Evolutionary conservation across 2,113 vertebrate species (phyloP).

Genomic region (Oncorhynchus tshawytscha): DNA sequence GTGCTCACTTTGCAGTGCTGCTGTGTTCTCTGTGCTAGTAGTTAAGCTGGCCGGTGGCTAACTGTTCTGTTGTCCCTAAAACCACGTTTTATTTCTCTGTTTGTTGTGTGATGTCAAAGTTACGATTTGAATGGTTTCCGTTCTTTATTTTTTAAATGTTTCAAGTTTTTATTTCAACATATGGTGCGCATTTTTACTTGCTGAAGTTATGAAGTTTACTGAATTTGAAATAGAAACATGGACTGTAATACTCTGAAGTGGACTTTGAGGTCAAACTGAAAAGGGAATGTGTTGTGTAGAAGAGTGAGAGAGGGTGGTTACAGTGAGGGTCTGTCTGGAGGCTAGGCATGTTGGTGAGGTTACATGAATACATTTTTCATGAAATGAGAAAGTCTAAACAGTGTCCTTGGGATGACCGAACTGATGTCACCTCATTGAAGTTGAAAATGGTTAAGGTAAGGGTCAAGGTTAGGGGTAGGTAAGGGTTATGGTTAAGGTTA

Average conservation of each 20-base stretch:
- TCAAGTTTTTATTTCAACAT: slow-evolving; percentile 65
- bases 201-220: slow-evolving; percentile 74
- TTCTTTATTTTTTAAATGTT: slow-evolving; percentile 48
- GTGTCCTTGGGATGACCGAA: too few relatives aligned
- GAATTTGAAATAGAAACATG: slow-evolving; percentile 46
- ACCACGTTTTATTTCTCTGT: slow-evolving; percentile 16
- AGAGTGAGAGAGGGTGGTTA: not conserved
- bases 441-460: too few relatives aligned
- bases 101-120: slow-evolving; percentile 47
- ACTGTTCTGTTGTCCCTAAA: slow-evolving; percentile 29
- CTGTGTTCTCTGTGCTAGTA: slow-evolving; percentile 65
- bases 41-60: slow-evolving; percentile 66
- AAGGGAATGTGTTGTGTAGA: slow-evolving; percentile 30
- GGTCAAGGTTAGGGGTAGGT: too few relatives aligned
- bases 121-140: slow-evolving; percentile 56
- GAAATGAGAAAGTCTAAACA: not conserved
- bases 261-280: slow-evolving; percentile 5
- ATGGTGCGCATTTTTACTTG: slow-evolving; percentile 67
- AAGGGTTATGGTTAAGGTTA: too few relatives aligned
- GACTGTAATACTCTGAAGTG: slow-evolving; percentile 26
- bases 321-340: slow-evolving; percentile 4
- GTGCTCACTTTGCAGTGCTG: slow-evolving; percentile 64
- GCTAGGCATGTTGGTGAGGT: not conserved
- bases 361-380: slow-evolving; percentile 8
- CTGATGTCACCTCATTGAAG: too few relatives aligned